Percentiles rank a stretch among this genome's conserved stretches.
phyloP scores from a whole-genome alignment of 30 jellyfish, hydroid and myxozoan genomes.

The Aurelia sp. region DNA sequence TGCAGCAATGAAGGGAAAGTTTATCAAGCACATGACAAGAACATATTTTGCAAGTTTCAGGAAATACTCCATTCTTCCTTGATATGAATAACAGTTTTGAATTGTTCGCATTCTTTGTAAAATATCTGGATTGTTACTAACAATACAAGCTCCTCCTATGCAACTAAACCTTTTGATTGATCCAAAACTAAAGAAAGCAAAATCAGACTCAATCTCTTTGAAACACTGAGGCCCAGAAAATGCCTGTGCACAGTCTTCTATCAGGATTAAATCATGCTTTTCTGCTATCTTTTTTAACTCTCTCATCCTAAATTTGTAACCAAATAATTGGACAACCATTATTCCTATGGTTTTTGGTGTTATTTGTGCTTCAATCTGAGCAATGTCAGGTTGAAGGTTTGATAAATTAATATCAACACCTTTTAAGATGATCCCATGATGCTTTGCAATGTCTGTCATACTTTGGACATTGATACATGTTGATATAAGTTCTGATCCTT shows the following conservation, averaged over 20 bases:
- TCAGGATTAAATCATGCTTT: constrained; percentile 36
- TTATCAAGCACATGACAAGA: constrained; percentile 12
- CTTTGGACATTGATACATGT: constrained; percentile 49
- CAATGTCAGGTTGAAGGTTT: constrained; percentile 32
- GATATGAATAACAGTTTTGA: constrained; percentile 28
- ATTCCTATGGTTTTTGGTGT: constrained; percentile 59
- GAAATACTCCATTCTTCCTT: constrained; percentile 32
- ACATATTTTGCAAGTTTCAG: constrained; percentile 24
- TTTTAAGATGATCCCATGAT: constrained; percentile 62
- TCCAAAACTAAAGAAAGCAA: constrained; percentile 72
- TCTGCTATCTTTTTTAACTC: constrained; percentile 35
- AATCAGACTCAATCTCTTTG: constrained; percentile 28
- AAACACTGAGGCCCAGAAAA: constrained; percentile 50
- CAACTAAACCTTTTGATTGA: constrained; percentile 59
- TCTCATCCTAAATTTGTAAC: constrained; percentile 36
- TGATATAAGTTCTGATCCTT: constrained; percentile 60
- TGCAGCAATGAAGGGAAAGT: constrained; percentile 41
- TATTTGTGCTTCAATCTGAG: constrained; percentile 34
- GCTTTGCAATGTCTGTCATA: constrained; percentile 65
- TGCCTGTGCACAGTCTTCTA: constrained; percentile 83
- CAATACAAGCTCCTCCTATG: constrained; percentile 71
- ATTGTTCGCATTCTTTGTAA: constrained; percentile 37
- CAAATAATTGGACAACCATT: constrained; percentile 69
- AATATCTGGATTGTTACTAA: constrained; percentile 10
- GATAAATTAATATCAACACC: constrained; percentile 56